phyloP scores from a whole-genome alignment of 2,113 vertebrate genomes.

The Menura novaehollandiae region DNA sequence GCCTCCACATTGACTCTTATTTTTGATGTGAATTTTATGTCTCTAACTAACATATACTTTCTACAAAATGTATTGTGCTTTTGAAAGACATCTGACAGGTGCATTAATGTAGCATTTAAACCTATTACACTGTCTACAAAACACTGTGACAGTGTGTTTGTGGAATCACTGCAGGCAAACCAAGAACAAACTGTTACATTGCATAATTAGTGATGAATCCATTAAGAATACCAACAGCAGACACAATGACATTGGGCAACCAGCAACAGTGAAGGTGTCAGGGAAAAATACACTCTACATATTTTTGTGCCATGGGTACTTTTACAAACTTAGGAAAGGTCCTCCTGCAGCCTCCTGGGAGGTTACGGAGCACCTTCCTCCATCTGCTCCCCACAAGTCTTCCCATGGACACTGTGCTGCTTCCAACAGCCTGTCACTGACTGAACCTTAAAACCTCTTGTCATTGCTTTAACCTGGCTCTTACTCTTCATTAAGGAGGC shows the following conservation, averaged over 20 bases:
- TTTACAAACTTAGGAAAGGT: neutral
- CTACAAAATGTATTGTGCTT: neutral
- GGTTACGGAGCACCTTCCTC: neutral
- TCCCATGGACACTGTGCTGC: neutral
- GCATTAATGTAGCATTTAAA: neutral
- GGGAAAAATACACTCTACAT: fast-evolving
- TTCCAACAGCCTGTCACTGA: neutral
- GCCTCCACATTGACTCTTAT: fast-evolving
- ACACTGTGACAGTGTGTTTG: neutral
- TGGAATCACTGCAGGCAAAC: neutral
- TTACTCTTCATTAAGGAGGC: neutral
- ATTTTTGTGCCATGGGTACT: neutral
- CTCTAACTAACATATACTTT: neutral
- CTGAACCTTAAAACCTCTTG: neutral
- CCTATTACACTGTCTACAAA: neutral
- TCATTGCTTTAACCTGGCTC: neutral
- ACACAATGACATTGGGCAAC: neutral
- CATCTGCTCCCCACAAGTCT: neutral
- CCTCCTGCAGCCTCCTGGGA: neutral
- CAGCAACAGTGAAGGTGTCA: neutral
- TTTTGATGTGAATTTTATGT: neutral
- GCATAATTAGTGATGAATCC: neutral
- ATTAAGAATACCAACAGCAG: neutral
- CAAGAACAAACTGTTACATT: neutral
- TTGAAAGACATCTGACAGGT: neutral